phyloP scores from a whole-genome alignment of 1,140 invertebrate species.

The Drosophila bifasciata region DNA sequence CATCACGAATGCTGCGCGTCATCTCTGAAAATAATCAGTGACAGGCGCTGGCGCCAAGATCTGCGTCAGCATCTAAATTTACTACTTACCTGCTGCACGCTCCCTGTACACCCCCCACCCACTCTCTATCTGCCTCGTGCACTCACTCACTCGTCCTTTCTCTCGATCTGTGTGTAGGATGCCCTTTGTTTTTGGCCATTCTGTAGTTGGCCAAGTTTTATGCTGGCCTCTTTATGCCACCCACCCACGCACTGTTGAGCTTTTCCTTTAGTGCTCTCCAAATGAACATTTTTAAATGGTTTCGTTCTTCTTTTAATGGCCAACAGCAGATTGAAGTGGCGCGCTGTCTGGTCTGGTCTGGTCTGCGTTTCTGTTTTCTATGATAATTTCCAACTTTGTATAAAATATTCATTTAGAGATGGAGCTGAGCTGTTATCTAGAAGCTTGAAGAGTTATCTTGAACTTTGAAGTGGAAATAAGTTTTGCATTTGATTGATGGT shows the following conservation, averaged over 20 bases:
- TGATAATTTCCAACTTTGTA: constrained; percentile 20
- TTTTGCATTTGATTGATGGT: constrained; percentile 22
- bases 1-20: constrained; percentile 38
- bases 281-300: constrained; percentile 61
- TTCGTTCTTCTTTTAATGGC: constrained; percentile 33
- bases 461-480: constrained; percentile 29
- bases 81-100: constrained; percentile 26
- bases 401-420: no score
- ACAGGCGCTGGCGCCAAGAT: not conserved
- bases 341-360: no score
- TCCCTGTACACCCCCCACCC: not conserved
- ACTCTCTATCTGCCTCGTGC: not conserved
- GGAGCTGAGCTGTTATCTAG: no score
- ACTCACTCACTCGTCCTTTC: not conserved
- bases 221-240: constrained; percentile 62
- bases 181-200: constrained; percentile 44
- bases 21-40: constrained; percentile 50
- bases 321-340: constrained; percentile 36
- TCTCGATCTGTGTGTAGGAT: not conserved
- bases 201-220: constrained; percentile 57
- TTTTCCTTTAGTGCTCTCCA: constrained; percentile 50
- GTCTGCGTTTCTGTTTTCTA: not conserved
- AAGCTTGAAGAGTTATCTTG: not conserved
- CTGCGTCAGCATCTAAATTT: constrained; percentile 57
- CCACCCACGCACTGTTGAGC: constrained; percentile 54